Evolutionary conservation across 2,888 invertebrate genomes (phyloP).

Genomic region (Zaprionus bogoriensis): DNA sequence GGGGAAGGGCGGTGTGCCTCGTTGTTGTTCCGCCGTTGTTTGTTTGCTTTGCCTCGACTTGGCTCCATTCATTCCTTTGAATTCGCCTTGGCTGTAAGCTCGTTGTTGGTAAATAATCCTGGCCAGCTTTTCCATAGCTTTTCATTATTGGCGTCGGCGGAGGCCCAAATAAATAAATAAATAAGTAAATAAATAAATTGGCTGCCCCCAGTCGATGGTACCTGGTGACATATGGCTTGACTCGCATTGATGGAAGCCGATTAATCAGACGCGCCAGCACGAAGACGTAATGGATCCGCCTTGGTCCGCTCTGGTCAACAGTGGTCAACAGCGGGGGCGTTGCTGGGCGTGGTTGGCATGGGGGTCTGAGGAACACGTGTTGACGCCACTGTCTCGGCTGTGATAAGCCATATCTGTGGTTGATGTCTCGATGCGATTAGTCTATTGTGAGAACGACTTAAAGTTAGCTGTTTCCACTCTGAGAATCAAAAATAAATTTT

Average conservation of each 20-base stretch:
- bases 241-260: conserved; percentile 53
- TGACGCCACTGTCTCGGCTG: no score
- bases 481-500: no score
- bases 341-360: no score
- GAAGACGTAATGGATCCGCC: background rate
- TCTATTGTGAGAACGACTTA: no score
- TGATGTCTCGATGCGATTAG: no score
- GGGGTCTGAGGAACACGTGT: no score
- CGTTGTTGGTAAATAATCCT: conserved; percentile 72
- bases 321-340: no score
- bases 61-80: conserved; percentile 57
- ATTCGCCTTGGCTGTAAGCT: conserved; percentile 63
- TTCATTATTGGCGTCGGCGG: conserved; percentile 41
- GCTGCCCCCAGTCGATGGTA: background rate
- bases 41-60: conserved; percentile 58
- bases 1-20: conserved; percentile 25
- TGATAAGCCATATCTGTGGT: no score
- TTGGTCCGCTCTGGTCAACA: no score
- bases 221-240: conserved; percentile 23
- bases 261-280: conserved; percentile 43
- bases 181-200: conserved; percentile 33
- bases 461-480: no score
- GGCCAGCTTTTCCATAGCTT: conserved; percentile 55
- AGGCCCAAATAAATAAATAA: conserved; percentile 8
- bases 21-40: conserved; percentile 33